Evolutionary conservation across 2,888 invertebrate species (phyloP).

Genomic region (Onchidella celtica): DNA sequence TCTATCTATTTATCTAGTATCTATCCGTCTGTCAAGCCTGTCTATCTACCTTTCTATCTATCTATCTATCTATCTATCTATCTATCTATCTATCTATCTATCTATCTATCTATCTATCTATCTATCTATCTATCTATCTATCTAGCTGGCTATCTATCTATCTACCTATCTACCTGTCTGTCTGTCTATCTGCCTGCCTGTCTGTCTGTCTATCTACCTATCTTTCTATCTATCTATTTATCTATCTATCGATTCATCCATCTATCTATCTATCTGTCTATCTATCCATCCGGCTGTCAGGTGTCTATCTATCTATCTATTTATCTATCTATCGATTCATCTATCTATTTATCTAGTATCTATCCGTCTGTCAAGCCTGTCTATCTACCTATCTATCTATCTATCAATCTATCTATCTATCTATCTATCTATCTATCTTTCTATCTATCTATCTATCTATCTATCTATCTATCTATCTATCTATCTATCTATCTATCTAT

Average conservation of each 20-base stretch:
- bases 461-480: too few species aligned
- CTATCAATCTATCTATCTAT: too few species aligned
- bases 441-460: too few species aligned
- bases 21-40: background rate
- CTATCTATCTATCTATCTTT: too few species aligned
- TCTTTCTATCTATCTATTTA: background rate
- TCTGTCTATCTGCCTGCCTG: background rate
- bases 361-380: background rate
- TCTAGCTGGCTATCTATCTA: background rate
- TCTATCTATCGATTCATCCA: background rate
- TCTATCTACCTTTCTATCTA: background rate
- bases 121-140: background rate
- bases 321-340: background rate
- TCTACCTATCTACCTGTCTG: background rate
- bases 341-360: background rate
- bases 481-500: too few species aligned
- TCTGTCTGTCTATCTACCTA: background rate
- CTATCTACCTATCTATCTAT: background rate
- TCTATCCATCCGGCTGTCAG: background rate
- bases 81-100: background rate
- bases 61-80: background rate
- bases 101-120: background rate
- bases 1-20: background rate
- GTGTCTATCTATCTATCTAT: background rate
- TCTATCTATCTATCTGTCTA: background rate